Evolutionary conservation across 2,888 invertebrate species (phyloP).

Genomic region (Steinernema scapterisci): DNA sequence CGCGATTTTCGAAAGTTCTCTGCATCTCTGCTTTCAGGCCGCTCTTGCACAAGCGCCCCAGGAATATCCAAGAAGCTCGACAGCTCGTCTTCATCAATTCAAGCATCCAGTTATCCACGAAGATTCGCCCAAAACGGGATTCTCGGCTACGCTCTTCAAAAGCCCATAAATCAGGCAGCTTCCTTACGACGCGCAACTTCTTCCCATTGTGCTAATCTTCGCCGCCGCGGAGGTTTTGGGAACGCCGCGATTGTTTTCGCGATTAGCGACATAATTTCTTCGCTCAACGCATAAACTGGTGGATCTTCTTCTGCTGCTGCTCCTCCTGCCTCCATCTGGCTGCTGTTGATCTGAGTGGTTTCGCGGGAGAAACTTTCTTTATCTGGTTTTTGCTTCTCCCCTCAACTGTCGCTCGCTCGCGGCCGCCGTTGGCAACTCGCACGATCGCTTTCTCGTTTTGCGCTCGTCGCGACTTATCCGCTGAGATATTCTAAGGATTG

Average conservation of each 20-base stretch:
- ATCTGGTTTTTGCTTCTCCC: slow-evolving; percentile 31
- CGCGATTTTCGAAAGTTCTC: too few relatives aligned
- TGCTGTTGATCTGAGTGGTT: slow-evolving; percentile 22
- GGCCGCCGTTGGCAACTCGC: neutral
- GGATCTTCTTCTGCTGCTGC: neutral
- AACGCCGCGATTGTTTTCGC: slow-evolving; percentile 22
- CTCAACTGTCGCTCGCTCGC: neutral
- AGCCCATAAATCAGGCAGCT: neutral
- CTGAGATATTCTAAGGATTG: slow-evolving; percentile 11
- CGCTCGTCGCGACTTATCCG: slow-evolving; percentile 25
- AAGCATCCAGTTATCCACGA: too few relatives aligned
- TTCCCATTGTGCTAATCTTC: slow-evolving; percentile 16
- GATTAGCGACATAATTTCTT: neutral
- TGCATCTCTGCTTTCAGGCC: too few relatives aligned
- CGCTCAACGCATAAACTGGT: slow-evolving; percentile 20
- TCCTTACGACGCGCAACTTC: neutral
- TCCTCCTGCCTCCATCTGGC: neutral
- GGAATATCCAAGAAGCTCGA: too few relatives aligned
- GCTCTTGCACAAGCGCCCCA: too few relatives aligned
- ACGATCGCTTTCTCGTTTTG: slow-evolving; percentile 31
- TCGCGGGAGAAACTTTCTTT: slow-evolving; percentile 24
- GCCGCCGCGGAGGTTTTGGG: neutral
- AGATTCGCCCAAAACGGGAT: neutral
- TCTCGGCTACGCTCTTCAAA: neutral
- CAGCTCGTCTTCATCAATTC: too few relatives aligned